Conservation (phyloP, 2,797 vertebrate genomes). For the Chromobotia macracanthus region DNA sequence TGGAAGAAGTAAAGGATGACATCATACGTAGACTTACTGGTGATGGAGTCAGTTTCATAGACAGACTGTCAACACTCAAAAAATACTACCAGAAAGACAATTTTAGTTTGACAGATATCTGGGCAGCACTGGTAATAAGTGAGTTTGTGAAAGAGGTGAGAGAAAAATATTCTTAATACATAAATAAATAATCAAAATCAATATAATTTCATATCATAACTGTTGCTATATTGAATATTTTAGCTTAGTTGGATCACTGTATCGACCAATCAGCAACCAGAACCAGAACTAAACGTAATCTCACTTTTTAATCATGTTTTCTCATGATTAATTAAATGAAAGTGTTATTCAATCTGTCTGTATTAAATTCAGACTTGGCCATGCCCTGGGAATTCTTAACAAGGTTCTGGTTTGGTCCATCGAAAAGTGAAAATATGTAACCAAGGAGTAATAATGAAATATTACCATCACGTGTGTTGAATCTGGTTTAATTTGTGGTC, state of each 20-base stretch:
- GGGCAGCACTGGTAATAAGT: conserved; percentile 14
- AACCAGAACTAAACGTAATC: not conserved
- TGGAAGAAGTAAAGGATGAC: conserved; percentile 12
- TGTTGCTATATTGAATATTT: not conserved
- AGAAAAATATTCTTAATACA: not conserved
- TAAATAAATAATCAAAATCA: not conserved
- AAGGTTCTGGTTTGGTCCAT: not conserved
- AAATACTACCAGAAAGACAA: conserved; percentile 24
- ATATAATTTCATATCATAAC: not conserved
- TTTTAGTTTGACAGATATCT: conserved; percentile 33
- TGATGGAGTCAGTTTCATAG: not conserved
- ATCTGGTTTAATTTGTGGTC: not conserved
- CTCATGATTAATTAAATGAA: not conserved
- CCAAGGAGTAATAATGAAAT: not conserved
- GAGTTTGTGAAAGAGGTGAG: conserved; percentile 25
- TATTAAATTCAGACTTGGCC: not conserved
- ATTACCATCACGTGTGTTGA: not conserved
- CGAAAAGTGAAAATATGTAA: too few species aligned
- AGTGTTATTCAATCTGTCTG: too few species aligned
- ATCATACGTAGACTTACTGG: conserved; percentile 11
- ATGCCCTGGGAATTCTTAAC: too few species aligned
- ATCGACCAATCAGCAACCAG: not conserved
- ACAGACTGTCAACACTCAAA: not conserved
- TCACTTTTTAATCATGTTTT: not conserved
- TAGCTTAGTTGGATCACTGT: not conserved